Conservation (phyloP, 2,888 invertebrate species). For the Andrena camellia region DNA sequence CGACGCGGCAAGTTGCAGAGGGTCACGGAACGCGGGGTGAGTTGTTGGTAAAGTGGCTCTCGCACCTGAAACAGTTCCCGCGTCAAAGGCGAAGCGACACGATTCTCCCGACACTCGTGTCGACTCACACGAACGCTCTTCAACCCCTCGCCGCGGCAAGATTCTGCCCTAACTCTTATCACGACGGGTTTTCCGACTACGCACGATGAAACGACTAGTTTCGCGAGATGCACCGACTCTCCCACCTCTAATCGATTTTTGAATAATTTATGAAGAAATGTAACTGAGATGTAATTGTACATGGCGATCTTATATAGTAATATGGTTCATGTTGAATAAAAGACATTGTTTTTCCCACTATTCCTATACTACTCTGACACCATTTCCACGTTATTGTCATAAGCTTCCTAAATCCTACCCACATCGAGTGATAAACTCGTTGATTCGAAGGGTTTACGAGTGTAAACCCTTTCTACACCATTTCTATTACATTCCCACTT, state of each 20-base stretch:
- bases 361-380: no score
- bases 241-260: no score
- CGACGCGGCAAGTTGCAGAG: slow-evolving; percentile 1
- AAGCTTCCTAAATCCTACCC: no score
- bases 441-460: no score
- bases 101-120: slow-evolving; percentile 33
- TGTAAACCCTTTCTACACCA: no score
- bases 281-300: slow-evolving; percentile 22
- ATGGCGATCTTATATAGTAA: slow-evolving; percentile 29
- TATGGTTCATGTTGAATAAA: slow-evolving; percentile 26
- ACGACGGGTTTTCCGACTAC: not conserved
- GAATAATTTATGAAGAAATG: not conserved
- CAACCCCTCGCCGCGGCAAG: not conserved
- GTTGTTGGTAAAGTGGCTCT: slow-evolving; percentile 49
- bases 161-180: slow-evolving; percentile 14
- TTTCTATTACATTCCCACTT: no score
- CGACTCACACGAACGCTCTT: slow-evolving; percentile 36
- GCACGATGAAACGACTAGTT: slow-evolving; percentile 15
- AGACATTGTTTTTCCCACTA: slow-evolving; percentile 4
- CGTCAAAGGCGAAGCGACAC: slow-evolving; percentile 43
- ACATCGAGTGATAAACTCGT: no score
- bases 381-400: no score
- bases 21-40: slow-evolving; percentile 13
- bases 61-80: slow-evolving; percentile 46
- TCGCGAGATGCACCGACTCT: not conserved